Conservation (phyloP, 2,888 invertebrate species). For the Nomada hirtipes region DNA sequence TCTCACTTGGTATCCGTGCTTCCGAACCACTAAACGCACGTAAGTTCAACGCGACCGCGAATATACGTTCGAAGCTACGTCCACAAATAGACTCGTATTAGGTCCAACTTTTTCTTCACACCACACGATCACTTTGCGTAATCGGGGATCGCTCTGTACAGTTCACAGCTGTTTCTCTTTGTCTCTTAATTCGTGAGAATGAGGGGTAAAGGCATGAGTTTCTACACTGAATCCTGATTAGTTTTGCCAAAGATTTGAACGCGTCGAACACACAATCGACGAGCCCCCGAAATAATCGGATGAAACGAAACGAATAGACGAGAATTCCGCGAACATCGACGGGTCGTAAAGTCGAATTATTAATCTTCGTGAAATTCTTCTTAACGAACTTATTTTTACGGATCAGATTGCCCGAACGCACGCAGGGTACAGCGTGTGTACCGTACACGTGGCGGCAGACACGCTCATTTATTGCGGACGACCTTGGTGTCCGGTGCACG, state of each 20-base stretch:
- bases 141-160: not conserved
- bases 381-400: not conserved
- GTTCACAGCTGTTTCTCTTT: not conserved
- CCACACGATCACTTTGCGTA: constrained; percentile 20
- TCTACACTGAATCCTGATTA: no score
- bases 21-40: constrained; percentile 7
- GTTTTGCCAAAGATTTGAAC: not conserved
- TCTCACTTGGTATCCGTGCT: not conserved
- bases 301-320: not conserved
- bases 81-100: not conserved
- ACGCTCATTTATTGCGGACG: constrained; percentile 64
- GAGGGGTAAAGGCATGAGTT: not conserved
- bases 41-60: not conserved
- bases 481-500: constrained; percentile 55
- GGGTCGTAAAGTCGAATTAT: not conserved
- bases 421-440: constrained; percentile 9
- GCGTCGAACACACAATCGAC: not conserved
- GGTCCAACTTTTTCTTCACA: not conserved
- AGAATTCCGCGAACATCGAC: not conserved
- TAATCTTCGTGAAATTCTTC: no score
- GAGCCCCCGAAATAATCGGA: not conserved
- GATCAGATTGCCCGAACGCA: not conserved
- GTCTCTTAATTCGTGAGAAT: not conserved
- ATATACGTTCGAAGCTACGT: not conserved
- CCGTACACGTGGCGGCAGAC: constrained; percentile 65